These are phyloP conservation scores for Hypomecis atomaria DNA, from an alignment of 2,888 invertebrate species.

Conservation along the genomic window DNA sequence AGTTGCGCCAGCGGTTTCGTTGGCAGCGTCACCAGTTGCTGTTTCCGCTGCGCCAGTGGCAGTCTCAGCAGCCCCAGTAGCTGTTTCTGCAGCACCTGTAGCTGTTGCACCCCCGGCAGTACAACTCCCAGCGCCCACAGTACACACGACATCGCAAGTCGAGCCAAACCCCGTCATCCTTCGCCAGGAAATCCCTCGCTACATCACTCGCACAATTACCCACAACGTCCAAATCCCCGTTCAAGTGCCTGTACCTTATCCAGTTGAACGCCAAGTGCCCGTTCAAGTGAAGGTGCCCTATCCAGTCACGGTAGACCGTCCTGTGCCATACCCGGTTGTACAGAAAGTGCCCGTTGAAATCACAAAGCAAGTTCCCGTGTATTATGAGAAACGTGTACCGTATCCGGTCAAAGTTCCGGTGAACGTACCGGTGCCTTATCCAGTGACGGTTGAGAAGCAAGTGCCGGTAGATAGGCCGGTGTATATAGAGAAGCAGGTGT, in stretches of 20 bases:
- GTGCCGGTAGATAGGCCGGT: constrained; percentile 86
- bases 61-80: constrained; percentile 42
- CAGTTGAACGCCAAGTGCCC: constrained; percentile 77
- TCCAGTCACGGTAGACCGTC: constrained; percentile 81
- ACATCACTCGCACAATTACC: constrained; percentile 76
- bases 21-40: constrained; percentile 29
- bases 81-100: constrained; percentile 44
- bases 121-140: constrained; percentile 55
- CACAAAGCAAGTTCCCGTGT: constrained; percentile 77
- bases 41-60: constrained; percentile 39
- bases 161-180: constrained; percentile 77
- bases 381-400: constrained; percentile 78
- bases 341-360: constrained; percentile 82
- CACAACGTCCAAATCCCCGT: constrained; percentile 75
- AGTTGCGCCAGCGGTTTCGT: constrained; percentile 4
- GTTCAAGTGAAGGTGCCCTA: constrained; percentile 81
- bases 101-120: constrained; percentile 46
- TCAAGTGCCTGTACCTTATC: constrained; percentile 80
- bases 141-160: constrained; percentile 71
- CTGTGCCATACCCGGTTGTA: constrained; percentile 81
- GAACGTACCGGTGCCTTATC: constrained; percentile 84
- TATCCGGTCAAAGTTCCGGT: constrained; percentile 82
- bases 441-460: constrained; percentile 83
- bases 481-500: constrained; percentile 82
- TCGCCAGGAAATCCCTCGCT: constrained; percentile 76